Conservation (phyloP, 2,113 vertebrate genomes). For the Dasyurus viverrinus region DNA sequence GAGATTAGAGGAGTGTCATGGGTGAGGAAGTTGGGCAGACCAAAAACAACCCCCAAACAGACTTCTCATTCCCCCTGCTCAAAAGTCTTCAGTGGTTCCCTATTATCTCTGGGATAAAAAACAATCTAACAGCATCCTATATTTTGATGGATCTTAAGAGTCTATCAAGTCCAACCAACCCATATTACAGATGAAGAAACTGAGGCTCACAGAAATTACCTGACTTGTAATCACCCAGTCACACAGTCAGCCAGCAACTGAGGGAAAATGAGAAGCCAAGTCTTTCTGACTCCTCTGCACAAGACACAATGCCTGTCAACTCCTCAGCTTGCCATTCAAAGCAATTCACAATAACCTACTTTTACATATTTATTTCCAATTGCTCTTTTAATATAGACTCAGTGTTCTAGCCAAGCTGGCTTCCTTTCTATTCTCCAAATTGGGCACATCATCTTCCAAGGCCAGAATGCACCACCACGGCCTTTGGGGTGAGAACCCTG, state of each 20-base stretch:
- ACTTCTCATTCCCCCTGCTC: neutral
- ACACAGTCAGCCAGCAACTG: constrained; percentile 4
- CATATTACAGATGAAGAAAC: constrained; percentile 14
- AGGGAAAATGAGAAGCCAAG: neutral
- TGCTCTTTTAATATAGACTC: neutral
- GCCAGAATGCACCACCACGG: neutral
- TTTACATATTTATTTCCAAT: neutral
- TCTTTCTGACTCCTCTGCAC: neutral
- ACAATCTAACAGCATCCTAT: neutral
- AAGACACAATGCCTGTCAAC: neutral
- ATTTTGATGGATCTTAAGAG: neutral
- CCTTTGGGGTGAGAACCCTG: neutral
- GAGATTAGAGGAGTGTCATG: neutral
- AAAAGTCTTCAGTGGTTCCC: neutral
- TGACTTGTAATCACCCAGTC: neutral
- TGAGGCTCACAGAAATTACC: constrained; percentile 26
- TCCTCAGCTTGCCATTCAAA: neutral
- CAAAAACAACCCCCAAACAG: neutral
- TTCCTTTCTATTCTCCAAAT: neutral
- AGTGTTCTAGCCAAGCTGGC: neutral
- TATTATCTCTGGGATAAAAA: neutral
- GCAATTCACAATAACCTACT: neutral
- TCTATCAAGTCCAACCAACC: neutral
- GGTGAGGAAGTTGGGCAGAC: neutral
- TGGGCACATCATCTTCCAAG: neutral